Evolutionary conservation across 2,113 vertebrate species (phyloP).

Genomic region (Cryptomyrus ogoouensis): DNA sequence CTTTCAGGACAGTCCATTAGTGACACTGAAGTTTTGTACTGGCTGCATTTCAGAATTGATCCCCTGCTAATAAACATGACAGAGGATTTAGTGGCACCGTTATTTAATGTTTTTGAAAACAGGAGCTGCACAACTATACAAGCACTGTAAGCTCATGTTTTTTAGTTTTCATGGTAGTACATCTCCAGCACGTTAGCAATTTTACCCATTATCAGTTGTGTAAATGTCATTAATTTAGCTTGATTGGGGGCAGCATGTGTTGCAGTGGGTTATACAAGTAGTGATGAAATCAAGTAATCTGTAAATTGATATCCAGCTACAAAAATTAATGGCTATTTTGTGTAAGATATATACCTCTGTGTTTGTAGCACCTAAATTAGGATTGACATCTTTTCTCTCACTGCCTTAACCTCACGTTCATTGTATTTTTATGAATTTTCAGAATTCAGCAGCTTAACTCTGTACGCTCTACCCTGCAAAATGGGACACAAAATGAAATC

Average conservation of each 20-base stretch:
- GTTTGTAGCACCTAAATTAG: background rate
- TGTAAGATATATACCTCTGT: background rate
- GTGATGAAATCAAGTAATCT: background rate
- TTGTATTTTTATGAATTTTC: constrained; percentile 18
- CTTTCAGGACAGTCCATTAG: constrained; percentile 39
- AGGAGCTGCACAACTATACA: constrained; percentile 46
- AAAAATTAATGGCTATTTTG: background rate
- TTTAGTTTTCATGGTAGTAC: background rate
- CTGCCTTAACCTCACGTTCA: background rate
- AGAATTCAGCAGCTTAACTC: constrained; percentile 50
- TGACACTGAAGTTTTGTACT: constrained; percentile 37
- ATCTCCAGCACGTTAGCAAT: background rate
- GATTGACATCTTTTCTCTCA: background rate
- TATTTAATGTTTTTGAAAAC: constrained; percentile 43
- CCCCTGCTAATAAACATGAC: constrained; percentile 46
- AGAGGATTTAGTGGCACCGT: constrained; percentile 30
- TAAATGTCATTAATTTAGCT: background rate
- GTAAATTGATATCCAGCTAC: background rate
- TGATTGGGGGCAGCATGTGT: background rate
- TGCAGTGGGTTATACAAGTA: background rate
- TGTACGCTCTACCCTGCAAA: constrained; percentile 39
- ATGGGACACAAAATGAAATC: constrained; percentile 35
- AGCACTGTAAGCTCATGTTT: constrained; percentile 39
- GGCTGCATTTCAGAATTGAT: constrained; percentile 45
- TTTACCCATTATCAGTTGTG: background rate